A percentile compares a stretch with the other conserved stretches of the same genome.
phyloP scores from a whole-genome alignment of 2,797 vertebrate genomes.

The Lacerta bilineata region DNA sequence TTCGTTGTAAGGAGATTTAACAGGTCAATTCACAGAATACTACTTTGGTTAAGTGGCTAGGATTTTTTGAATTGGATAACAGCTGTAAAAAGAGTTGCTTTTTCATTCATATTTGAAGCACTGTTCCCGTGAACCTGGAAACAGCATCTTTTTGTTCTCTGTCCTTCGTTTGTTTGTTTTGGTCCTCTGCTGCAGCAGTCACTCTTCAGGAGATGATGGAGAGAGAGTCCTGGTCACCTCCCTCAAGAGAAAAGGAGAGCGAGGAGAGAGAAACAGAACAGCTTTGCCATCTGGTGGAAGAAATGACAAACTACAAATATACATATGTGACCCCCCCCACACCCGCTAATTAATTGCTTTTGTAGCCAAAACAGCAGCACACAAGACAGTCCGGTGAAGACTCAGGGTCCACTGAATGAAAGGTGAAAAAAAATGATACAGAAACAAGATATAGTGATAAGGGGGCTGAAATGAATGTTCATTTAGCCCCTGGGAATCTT shows the following conservation, averaged over 20 bases:
- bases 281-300: constrained; percentile 28
- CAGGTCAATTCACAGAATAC: neutral
- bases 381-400: neutral
- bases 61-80: neutral
- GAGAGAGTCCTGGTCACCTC: neutral
- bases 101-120: neutral
- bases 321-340: too few relatives aligned
- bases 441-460: too few relatives aligned
- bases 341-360: neutral
- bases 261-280: neutral
- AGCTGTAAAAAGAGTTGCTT: neutral
- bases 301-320: neutral
- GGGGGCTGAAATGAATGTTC: too few relatives aligned
- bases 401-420: neutral
- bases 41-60: neutral
- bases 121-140: neutral
- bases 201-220: neutral
- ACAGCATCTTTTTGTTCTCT: neutral
- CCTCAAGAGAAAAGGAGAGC: neutral
- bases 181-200: neutral
- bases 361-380: neutral
- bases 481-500: too few relatives aligned
- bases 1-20: neutral
- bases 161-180: neutral
- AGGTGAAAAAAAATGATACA: too few relatives aligned